Evolutionary conservation across 2,888 invertebrate genomes (phyloP).

Genomic region (Empis livida): DNA sequence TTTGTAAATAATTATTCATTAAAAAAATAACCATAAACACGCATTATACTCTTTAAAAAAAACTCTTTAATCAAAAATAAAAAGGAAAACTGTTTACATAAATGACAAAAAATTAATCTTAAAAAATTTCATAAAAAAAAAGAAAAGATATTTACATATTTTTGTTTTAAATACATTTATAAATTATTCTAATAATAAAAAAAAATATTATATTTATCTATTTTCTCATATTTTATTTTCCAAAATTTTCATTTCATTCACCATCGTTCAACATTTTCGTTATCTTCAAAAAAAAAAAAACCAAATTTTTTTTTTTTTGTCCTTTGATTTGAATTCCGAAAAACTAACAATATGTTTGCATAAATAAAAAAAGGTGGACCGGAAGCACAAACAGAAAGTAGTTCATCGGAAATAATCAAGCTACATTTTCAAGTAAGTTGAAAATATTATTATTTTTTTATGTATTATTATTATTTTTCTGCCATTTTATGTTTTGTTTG

Average conservation of each 20-base stretch:
- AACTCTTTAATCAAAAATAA: too few species aligned
- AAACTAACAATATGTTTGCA: too few species aligned
- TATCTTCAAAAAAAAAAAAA: not conserved
- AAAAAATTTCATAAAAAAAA: too few species aligned
- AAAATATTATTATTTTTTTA: not conserved
- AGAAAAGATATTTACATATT: too few species aligned
- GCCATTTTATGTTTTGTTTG: too few species aligned
- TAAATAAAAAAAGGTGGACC: slow-evolving; percentile 27
- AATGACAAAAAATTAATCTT: too few species aligned
- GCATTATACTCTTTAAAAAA: too few species aligned
- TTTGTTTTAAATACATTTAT: too few species aligned
- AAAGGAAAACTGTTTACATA: too few species aligned
- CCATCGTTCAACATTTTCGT: not conserved
- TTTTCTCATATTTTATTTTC: not conserved
- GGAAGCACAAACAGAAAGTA: slow-evolving; percentile 34
- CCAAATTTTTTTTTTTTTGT: not conserved
- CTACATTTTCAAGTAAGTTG: slow-evolving; percentile 36
- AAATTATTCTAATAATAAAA: not conserved
- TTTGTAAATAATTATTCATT: too few species aligned
- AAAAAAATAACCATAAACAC: too few species aligned
- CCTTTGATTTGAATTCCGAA: too few species aligned
- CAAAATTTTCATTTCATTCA: not conserved
- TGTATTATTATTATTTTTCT: not conserved
- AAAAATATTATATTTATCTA: not conserved
- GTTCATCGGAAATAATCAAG: slow-evolving; percentile 37